phyloP scores from a whole-genome alignment of 2,797 vertebrate species.

The Gallinago stenura region DNA sequence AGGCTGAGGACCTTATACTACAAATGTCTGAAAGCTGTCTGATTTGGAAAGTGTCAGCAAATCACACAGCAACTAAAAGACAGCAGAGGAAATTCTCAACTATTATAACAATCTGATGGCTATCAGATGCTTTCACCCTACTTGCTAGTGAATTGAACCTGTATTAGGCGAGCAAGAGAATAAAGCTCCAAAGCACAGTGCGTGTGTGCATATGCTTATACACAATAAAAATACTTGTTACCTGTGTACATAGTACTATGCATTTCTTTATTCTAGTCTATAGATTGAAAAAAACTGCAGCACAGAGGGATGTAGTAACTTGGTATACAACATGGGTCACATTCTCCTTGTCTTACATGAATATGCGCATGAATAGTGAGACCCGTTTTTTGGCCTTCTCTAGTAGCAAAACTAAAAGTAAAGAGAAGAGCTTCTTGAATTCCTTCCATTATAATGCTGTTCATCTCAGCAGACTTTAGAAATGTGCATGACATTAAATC shows the following conservation, averaged over 20 bases:
- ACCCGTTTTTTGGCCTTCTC: not conserved
- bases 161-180: not conserved
- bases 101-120: not conserved
- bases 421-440: not conserved
- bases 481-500: not conserved
- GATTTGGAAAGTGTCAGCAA: not conserved
- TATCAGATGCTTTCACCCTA: not conserved
- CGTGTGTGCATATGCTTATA: not conserved
- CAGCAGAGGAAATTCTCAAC: not conserved
- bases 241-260: not conserved
- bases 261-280: not conserved
- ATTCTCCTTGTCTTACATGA: conserved; percentile 3
- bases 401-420: not conserved
- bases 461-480: not conserved
- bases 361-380: not conserved
- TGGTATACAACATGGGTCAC: not conserved
- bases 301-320: not conserved
- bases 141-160: not conserved
- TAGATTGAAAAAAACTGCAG: not conserved
- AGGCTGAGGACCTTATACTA: not conserved
- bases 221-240: not conserved
- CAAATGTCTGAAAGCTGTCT: not conserved
- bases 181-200: not conserved
- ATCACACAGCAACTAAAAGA: not conserved
- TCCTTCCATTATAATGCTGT: not conserved